These are phyloP conservation scores for Pseudotriccus pelzelni DNA, from an alignment of 2,797 vertebrate species.

Conservation along the genomic window DNA sequence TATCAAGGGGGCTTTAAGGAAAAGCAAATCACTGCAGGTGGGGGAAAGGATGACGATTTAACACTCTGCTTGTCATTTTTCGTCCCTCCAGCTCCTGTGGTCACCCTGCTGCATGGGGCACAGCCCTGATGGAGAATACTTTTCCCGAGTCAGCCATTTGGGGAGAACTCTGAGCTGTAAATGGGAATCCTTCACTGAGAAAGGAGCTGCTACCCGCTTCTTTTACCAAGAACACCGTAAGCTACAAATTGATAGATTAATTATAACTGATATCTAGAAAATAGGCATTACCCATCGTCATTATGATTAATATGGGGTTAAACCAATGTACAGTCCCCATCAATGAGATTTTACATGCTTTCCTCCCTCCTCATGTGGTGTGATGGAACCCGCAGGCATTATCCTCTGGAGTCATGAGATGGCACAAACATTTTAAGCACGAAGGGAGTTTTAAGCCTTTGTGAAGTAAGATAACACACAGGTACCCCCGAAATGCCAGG, in stretches of 20 bases:
- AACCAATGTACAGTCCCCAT: rapidly evolving
- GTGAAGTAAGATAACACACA: neutral
- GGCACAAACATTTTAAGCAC: neutral
- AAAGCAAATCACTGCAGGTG: neutral
- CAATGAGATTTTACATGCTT: neutral
- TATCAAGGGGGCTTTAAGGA: neutral
- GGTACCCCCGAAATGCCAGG: neutral
- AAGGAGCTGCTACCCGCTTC: neutral
- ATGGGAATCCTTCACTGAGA: neutral
- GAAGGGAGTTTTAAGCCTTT: neutral
- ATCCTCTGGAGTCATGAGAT: neutral
- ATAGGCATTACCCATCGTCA: rapidly evolving
- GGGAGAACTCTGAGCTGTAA: neutral
- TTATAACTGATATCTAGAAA: neutral
- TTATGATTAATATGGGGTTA: neutral
- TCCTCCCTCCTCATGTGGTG: rapidly evolving
- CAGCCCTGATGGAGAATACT: neutral
- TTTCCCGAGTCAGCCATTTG: rapidly evolving
- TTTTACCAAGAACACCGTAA: neutral
- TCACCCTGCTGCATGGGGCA: rapidly evolving
- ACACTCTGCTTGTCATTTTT: neutral
- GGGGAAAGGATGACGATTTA: neutral
- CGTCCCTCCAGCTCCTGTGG: neutral
- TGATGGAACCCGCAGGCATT: neutral
- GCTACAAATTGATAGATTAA: neutral